phyloP scores from a whole-genome alignment of 92 coral and sea anemone species.

The Galaxea fascicularis region DNA sequence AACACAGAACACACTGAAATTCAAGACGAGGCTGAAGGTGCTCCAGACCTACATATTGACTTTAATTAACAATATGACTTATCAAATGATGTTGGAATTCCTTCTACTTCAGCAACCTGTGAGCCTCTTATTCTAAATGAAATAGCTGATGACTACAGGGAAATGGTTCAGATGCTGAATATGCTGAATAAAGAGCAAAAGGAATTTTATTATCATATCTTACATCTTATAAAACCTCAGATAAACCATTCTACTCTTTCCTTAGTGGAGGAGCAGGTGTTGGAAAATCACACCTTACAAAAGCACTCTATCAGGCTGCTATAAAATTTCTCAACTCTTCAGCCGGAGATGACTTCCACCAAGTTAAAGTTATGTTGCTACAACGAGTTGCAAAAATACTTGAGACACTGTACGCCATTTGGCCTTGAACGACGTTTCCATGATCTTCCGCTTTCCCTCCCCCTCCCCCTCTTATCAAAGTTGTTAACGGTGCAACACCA shows the following conservation, averaged over 20 bases:
- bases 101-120: neutral
- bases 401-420: no score
- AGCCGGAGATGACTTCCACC: slow-evolving; percentile 51
- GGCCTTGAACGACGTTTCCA: no score
- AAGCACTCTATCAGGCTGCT: slow-evolving; percentile 61
- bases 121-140: neutral
- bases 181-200: neutral
- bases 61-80: no score
- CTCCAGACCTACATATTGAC: no score
- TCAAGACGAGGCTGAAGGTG: no score
- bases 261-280: slow-evolving; percentile 69
- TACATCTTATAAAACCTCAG: slow-evolving; percentile 41
- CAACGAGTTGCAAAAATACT: no score
- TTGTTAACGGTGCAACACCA: no score
- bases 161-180: neutral
- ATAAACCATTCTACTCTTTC: slow-evolving; percentile 56
- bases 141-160: neutral
- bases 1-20: no score
- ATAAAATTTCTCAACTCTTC: slow-evolving; percentile 41
- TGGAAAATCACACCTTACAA: slow-evolving; percentile 46
- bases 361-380: slow-evolving; percentile 39
- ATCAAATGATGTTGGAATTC: neutral
- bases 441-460: no score
- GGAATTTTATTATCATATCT: slow-evolving; percentile 2
- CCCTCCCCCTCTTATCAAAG: no score